These are phyloP conservation scores for Aphelinus certus DNA, from an alignment of 1,140 invertebrate species.

Conservation along the genomic window DNA sequence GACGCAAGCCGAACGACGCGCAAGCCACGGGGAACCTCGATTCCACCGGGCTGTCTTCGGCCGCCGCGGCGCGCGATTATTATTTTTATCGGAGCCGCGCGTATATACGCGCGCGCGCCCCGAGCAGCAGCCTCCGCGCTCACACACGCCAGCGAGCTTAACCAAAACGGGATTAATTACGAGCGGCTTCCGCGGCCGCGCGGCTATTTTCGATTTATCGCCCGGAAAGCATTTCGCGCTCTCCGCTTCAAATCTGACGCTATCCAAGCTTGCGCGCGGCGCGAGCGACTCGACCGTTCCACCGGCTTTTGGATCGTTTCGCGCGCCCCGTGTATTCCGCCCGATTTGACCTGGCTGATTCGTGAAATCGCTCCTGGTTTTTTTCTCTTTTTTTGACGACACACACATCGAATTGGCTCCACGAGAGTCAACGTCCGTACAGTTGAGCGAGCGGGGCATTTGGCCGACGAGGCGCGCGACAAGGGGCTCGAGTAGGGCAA, in stretches of 20 bases:
- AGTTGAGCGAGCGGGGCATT: too few relatives aligned
- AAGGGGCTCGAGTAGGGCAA: too few relatives aligned
- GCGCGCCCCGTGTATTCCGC: too few relatives aligned
- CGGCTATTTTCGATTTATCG: slow-evolving; percentile 22
- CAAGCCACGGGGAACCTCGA: slow-evolving; percentile 4
- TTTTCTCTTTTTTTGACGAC: too few relatives aligned
- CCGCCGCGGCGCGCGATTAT: background rate
- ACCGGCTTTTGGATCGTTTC: too few relatives aligned
- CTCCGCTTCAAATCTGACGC: background rate
- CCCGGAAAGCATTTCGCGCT: slow-evolving; percentile 15
- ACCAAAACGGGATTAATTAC: slow-evolving; percentile 29
- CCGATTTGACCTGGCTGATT: too few relatives aligned
- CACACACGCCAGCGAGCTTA: slow-evolving; percentile 2
- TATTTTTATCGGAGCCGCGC: slow-evolving; percentile 18
- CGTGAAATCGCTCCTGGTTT: too few relatives aligned
- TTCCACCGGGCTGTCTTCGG: slow-evolving; percentile 11
- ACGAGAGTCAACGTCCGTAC: too few relatives aligned
- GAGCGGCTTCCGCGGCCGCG: background rate
- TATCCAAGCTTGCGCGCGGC: background rate
- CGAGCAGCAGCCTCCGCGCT: background rate
- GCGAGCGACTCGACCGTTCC: too few relatives aligned
- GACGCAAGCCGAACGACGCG: background rate
- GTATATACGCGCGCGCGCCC: background rate
- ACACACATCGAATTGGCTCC: too few relatives aligned
- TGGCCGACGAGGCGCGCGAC: too few relatives aligned